phyloP scores from a whole-genome alignment of 2,113 vertebrate genomes.

The Candoia aspera region DNA sequence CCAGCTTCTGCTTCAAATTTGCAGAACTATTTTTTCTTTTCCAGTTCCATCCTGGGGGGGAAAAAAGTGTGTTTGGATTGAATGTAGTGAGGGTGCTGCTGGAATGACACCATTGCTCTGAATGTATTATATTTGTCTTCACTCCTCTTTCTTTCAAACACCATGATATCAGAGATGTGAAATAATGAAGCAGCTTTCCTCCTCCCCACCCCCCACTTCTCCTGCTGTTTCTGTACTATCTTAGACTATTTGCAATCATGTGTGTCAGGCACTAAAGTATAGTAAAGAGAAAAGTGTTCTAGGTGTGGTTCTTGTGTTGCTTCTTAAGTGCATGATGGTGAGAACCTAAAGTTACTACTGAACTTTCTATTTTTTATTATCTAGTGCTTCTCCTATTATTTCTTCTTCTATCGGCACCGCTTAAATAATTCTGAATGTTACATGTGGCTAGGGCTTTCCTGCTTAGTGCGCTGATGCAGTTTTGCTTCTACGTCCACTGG shows the following conservation, averaged over 20 bases:
- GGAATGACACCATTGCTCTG: background rate
- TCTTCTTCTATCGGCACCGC: constrained; percentile 85
- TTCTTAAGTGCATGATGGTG: constrained; percentile 97
- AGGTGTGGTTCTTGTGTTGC: constrained; percentile 91
- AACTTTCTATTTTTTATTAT: constrained; percentile 78
- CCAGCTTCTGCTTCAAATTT: background rate
- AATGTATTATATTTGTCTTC: constrained; percentile 19
- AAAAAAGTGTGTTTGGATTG: background rate
- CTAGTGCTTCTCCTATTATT: constrained; percentile 70
- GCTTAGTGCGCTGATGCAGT: constrained; percentile 84
- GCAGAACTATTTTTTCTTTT: constrained; percentile 1
- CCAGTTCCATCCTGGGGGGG: background rate
- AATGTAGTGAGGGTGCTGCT: background rate
- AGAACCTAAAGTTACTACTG: constrained; percentile 84
- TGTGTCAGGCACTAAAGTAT: constrained; percentile 87
- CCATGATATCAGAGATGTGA: constrained; percentile 82
- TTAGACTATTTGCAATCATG: constrained; percentile 82
- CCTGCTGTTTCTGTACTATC: constrained; percentile 76
- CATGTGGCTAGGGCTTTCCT: constrained; percentile 85
- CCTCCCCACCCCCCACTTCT: constrained; percentile 25
- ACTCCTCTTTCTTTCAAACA: constrained; percentile 65
- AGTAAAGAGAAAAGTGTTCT: constrained; percentile 85
- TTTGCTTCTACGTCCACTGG: constrained; percentile 86
- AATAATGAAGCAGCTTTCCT: constrained; percentile 72
- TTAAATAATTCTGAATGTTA: constrained; percentile 84